Percentiles rank a stretch among this genome's conserved stretches.
These are phyloP conservation scores for Andrena haemorrhoa DNA, from an alignment of 2,888 invertebrate genomes.

Conservation along the genomic window DNA sequence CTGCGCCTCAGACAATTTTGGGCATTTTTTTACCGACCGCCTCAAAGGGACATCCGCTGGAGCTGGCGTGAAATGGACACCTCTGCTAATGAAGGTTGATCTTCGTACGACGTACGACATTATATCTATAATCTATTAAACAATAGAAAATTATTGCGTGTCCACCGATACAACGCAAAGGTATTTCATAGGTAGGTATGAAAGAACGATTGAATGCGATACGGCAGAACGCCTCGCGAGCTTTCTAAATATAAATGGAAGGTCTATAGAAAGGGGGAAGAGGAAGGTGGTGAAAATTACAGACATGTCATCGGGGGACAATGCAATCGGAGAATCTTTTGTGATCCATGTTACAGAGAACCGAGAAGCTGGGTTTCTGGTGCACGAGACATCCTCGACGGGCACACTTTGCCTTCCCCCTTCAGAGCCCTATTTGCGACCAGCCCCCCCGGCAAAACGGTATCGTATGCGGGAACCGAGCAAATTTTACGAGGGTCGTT, in stretches of 20 bases:
- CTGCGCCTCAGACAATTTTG: slow-evolving; percentile 26
- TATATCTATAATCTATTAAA: background rate
- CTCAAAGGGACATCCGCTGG: slow-evolving; percentile 32
- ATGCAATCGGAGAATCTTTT: background rate
- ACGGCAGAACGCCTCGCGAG: too few relatives aligned
- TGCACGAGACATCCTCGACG: background rate
- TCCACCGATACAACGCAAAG: background rate
- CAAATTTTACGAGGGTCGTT: slow-evolving; percentile 35
- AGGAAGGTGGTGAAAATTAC: too few relatives aligned
- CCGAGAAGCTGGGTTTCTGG: background rate
- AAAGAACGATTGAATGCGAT: too few relatives aligned
- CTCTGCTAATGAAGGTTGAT: background rate
- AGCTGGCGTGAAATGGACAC: background rate
- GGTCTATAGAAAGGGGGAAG: too few relatives aligned
- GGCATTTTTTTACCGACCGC: slow-evolving; percentile 38
- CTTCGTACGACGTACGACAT: background rate
- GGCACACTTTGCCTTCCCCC: slow-evolving; percentile 27
- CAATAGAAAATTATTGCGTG: background rate
- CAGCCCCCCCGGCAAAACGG: slow-evolving; percentile 12
- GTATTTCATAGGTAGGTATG: too few relatives aligned
- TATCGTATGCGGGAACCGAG: slow-evolving; percentile 6
- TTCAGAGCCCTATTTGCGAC: slow-evolving; percentile 43
- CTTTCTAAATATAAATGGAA: too few relatives aligned
- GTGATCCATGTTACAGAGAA: background rate
- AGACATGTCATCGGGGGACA: background rate